phyloP scores from a whole-genome alignment of 2,113 vertebrate genomes.

The Nannospalax galili region DNA sequence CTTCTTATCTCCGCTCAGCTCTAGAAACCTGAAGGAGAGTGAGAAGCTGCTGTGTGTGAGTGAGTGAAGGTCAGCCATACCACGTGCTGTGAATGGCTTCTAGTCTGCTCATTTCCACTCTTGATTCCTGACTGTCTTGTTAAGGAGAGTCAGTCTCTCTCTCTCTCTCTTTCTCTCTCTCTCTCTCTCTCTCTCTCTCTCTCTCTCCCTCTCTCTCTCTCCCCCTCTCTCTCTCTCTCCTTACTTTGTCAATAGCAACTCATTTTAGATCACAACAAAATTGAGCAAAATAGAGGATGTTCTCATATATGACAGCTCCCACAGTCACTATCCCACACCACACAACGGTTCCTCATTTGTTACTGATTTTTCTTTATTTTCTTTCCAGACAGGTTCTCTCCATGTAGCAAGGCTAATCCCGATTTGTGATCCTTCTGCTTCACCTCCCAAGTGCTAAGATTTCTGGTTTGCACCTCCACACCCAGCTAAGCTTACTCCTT shows the following conservation, averaged over 20 bases:
- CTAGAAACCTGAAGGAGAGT: neutral
- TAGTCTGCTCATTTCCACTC: neutral
- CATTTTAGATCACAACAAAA: neutral
- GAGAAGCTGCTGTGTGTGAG: neutral
- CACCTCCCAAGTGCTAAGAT: neutral
- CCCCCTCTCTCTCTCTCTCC: neutral
- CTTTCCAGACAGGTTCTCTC: neutral
- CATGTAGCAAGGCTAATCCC: neutral
- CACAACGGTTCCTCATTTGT: neutral
- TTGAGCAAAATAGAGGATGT: neutral
- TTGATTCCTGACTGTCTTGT: neutral
- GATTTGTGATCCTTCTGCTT: neutral
- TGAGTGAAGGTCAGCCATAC: neutral
- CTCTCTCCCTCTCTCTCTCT: no score
- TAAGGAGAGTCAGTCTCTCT: neutral
- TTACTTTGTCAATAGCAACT: neutral
- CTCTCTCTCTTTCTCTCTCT: no score
- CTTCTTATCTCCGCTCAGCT: conserved; percentile 4
- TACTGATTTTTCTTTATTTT: neutral
- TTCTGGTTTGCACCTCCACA: neutral
- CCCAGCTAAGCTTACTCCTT: neutral
- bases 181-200: no score
- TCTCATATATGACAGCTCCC: fast-evolving
- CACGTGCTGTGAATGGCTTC: neutral
- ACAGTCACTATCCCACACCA: neutral